Percentiles rank a stretch among this genome's conserved stretches.
Evolutionary conservation across 2,888 invertebrate genomes (phyloP).

Genomic region (Caenorhabditis doughertyi): DNA sequence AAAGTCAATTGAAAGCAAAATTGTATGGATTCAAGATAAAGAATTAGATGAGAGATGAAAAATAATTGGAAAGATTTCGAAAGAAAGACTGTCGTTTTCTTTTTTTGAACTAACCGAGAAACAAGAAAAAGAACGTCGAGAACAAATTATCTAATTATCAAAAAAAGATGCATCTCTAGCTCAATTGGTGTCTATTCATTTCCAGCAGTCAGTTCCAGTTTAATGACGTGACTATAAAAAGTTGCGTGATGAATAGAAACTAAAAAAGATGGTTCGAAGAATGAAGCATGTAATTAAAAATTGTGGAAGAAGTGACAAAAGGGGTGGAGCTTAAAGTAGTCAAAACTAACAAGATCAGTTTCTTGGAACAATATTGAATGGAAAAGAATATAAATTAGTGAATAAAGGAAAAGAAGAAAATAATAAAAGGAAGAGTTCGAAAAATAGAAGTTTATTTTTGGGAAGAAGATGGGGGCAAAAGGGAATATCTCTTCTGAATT

Average conservation of each 20-base stretch:
- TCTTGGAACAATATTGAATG: neutral
- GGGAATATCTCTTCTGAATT: slow-evolving; percentile 6
- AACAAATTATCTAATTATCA: slow-evolving; percentile 47
- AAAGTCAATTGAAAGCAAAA: slow-evolving; percentile 7
- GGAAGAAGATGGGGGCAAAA: neutral
- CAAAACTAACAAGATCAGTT: slow-evolving; percentile 9
- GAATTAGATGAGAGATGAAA: neutral
- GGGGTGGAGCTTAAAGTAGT: slow-evolving; percentile 3
- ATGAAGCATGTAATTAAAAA: slow-evolving; percentile 19
- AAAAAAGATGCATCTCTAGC: neutral
- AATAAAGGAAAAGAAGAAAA: neutral
- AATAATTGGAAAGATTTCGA: neutral
- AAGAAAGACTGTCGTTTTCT: neutral
- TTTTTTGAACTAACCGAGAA: slow-evolving; percentile 8
- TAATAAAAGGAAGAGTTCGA: neutral
- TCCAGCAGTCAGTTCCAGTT: slow-evolving; percentile 7
- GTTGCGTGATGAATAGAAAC: slow-evolving; percentile 43
- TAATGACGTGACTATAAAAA: slow-evolving; percentile 34
- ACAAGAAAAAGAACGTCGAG: neutral
- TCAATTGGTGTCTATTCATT: slow-evolving; percentile 7
- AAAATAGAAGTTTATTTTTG: slow-evolving; percentile 4
- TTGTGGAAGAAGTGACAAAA: neutral
- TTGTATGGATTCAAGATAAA: slow-evolving; percentile 10
- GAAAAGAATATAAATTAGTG: too few species aligned
- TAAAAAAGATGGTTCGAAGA: neutral